Conservation (phyloP, 2,888 invertebrate genomes). For the Smittia aterrima region DNA sequence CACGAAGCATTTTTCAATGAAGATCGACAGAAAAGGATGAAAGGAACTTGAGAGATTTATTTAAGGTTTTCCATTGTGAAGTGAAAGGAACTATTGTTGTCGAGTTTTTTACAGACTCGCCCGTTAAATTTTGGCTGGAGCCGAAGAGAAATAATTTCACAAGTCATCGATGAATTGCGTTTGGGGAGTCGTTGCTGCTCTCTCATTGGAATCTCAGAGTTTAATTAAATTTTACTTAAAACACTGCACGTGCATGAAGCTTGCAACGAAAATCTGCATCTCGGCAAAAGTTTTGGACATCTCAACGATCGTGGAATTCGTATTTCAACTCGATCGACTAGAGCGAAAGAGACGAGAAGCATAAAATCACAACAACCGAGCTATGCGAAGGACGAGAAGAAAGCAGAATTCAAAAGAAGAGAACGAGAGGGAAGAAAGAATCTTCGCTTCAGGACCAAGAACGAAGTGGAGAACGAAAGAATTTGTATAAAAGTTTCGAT, state of each 20-base stretch:
- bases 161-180: too few species aligned
- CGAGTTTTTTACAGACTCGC: too few species aligned
- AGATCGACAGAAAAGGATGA: background rate
- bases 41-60: background rate
- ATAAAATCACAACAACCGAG: background rate
- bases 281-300: background rate
- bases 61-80: background rate
- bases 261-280: background rate
- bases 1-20: background rate
- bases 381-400: slow-evolving; percentile 4
- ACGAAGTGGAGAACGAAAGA: background rate
- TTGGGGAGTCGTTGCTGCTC: too few species aligned
- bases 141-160: too few species aligned
- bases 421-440: background rate
- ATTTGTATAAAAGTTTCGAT: slow-evolving; percentile 26
- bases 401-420: background rate
- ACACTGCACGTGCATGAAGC: background rate
- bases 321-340: background rate
- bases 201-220: too few species aligned
- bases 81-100: background rate
- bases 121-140: too few species aligned
- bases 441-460: slow-evolving; percentile 17
- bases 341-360: background rate
- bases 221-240: too few species aligned
- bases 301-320: too few species aligned